These are phyloP conservation scores for Marmota flaviventris DNA, from an alignment of 2,113 vertebrate genomes.

Conservation along the genomic window DNA sequence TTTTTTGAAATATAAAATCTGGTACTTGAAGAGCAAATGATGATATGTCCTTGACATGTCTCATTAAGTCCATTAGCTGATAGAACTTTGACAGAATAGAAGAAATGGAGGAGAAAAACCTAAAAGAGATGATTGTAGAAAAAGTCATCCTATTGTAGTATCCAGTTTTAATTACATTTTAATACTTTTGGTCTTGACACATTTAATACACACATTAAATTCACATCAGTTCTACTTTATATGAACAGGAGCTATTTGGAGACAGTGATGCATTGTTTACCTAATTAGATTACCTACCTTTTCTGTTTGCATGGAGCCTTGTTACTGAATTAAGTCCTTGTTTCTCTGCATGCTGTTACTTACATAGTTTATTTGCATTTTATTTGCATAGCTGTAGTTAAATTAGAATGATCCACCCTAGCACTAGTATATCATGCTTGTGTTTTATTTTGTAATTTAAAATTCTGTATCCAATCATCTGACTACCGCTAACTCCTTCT, in stretches of 20 bases:
- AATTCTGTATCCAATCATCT: not conserved
- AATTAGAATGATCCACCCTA: slow-evolving; percentile 62
- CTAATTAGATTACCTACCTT: not conserved
- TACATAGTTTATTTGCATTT: slow-evolving; percentile 53
- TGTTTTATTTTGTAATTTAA: slow-evolving; percentile 67
- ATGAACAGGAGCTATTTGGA: slow-evolving; percentile 5
- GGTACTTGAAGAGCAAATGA: not conserved
- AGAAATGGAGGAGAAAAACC: slow-evolving; percentile 12
- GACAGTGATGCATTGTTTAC: not conserved
- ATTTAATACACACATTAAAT: not conserved
- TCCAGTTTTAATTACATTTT: not conserved
- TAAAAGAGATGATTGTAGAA: not conserved
- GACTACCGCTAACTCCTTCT: slow-evolving; percentile 72
- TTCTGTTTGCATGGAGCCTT: slow-evolving; percentile 87
- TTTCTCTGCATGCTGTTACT: slow-evolving; percentile 77
- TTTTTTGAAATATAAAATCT: slow-evolving; percentile 12
- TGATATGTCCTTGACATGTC: not conserved
- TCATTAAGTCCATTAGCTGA: not conserved
- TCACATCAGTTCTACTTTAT: not conserved
- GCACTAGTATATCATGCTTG: slow-evolving; percentile 57
- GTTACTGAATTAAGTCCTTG: slow-evolving; percentile 80
- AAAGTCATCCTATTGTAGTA: not conserved
- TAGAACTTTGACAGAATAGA: not conserved
- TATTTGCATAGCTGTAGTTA: slow-evolving; percentile 77
- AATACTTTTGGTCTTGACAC: not conserved